A percentile compares a stretch with the other conserved stretches of the same genome.
Conservation (phyloP, 2,113 vertebrate genomes). For the Grantiella picta region DNA sequence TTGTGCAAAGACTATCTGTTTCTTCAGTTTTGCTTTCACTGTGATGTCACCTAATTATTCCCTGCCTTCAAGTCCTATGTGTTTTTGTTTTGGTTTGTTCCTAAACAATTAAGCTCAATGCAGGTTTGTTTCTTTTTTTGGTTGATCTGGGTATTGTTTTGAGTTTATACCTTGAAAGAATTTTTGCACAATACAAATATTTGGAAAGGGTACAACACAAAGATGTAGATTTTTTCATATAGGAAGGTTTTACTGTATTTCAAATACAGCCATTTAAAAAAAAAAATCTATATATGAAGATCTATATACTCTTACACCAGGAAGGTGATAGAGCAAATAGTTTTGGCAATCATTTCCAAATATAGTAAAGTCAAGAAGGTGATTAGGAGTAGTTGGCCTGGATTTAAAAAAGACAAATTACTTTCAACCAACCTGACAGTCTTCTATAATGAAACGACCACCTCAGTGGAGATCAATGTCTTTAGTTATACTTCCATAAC, state of each 20-base stretch:
- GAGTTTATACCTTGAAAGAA: not conserved
- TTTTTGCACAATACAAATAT: not conserved
- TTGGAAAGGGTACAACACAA: fast-evolving
- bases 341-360: not conserved
- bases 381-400: not conserved
- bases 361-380: not conserved
- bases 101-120: not conserved
- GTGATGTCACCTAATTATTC: not conserved
- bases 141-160: fast-evolving
- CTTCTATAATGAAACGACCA: not conserved
- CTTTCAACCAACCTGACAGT: not conserved
- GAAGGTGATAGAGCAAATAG: not conserved
- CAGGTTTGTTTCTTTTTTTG: not conserved
- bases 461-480: not conserved
- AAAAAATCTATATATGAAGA: not conserved
- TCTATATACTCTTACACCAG: not conserved
- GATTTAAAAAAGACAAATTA: not conserved
- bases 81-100: not conserved
- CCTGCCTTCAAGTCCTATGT: not conserved
- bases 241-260: not conserved
- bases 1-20: not conserved
- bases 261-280: not conserved
- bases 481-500: not conserved
- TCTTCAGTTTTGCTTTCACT: not conserved
- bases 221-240: not conserved